Conservation (phyloP, 2,888 invertebrate species). For the Cantharis nigra region DNA sequence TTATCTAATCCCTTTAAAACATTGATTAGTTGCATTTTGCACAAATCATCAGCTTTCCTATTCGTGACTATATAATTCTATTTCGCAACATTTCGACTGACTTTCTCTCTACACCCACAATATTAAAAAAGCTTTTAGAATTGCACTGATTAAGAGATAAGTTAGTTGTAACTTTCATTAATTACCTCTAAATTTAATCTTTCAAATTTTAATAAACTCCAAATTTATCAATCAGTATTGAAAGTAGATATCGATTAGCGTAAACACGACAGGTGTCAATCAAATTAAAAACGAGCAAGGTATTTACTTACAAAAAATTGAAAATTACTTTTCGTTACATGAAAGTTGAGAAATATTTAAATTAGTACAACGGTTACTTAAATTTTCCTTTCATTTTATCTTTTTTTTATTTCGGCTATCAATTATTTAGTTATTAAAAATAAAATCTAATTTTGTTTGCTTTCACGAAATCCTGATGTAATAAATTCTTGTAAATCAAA, state of each 20-base stretch:
- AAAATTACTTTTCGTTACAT: not conserved
- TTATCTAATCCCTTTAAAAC: slow-evolving; percentile 7
- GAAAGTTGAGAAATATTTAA: not conserved
- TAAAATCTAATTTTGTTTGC: not conserved
- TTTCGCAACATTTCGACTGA: slow-evolving; percentile 28
- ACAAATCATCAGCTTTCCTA: slow-evolving; percentile 31
- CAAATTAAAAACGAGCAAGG: not conserved
- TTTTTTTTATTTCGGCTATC: not conserved
- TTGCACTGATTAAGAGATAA: slow-evolving; percentile 4
- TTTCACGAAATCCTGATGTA: not conserved
- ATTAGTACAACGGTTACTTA: not conserved
- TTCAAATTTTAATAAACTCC: not conserved
- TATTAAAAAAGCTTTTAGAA: slow-evolving; percentile 7
- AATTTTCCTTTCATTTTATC: not conserved
- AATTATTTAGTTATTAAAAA: not conserved
- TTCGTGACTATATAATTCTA: slow-evolving; percentile 34
- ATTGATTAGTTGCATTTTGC: slow-evolving; percentile 16
- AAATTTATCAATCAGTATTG: slow-evolving; percentile 6
- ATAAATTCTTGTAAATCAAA: not conserved
- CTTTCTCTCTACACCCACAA: slow-evolving; percentile 31
- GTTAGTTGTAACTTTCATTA: not conserved
- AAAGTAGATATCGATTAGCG: slow-evolving; percentile 3
- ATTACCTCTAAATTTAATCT: not conserved
- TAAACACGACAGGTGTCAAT: slow-evolving; percentile 10
- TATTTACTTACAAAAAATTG: not conserved